Conservation (phyloP, 53 echinoderm and acorn worm species). For the Patiria pectinifera region DNA sequence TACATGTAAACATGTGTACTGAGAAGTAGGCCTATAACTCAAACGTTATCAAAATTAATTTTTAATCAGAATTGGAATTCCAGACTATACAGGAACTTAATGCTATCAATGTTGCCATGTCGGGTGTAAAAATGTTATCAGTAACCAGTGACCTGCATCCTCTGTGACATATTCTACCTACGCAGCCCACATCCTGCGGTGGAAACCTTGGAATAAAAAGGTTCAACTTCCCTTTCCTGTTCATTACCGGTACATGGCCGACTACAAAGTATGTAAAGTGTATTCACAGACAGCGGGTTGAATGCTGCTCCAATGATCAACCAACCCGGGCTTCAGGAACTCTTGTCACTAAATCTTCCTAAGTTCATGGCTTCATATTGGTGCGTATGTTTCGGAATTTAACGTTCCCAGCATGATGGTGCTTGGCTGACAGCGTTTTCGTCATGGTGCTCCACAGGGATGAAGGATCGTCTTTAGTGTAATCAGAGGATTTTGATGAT, state of each 20-base stretch:
- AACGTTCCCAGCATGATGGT: not conserved
- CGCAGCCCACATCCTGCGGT: not conserved
- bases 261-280: not conserved
- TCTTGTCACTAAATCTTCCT: not conserved
- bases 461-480: too few species aligned
- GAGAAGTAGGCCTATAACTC: too few species aligned
- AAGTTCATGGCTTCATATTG: not conserved
- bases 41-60: too few species aligned
- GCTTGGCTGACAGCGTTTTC: not conserved
- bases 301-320: not conserved
- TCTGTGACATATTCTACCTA: not conserved
- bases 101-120: not conserved
- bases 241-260: not conserved
- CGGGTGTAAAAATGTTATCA: not conserved
- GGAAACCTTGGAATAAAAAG: not conserved
- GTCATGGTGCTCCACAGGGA: too few species aligned
- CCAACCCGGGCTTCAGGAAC: not conserved
- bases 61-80: too few species aligned
- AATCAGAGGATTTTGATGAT: too few species aligned
- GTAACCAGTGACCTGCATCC: not conserved
- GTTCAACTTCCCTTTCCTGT: conserved; percentile 8
- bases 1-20: too few species aligned
- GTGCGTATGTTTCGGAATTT: not conserved
- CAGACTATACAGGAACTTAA: too few species aligned
- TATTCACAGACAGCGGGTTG: not conserved